Percentiles rank a stretch among this genome's conserved stretches.
Evolutionary conservation across 2,797 vertebrate species (phyloP).

Genomic region (Psittacula echo): DNA sequence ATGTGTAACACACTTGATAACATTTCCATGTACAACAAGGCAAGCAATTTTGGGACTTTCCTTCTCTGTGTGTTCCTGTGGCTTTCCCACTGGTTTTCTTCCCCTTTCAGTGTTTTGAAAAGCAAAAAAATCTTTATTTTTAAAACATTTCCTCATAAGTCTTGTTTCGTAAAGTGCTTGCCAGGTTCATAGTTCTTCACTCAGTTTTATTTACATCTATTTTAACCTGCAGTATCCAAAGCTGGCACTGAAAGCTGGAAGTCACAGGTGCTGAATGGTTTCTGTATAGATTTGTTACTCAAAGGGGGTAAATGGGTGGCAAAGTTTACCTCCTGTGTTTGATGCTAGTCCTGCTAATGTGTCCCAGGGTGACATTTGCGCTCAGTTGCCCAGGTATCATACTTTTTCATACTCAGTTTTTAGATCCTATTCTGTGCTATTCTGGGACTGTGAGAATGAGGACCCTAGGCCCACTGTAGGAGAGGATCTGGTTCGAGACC

Average conservation of each 20-base stretch:
- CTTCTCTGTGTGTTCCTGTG: neutral
- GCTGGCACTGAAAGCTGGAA: neutral
- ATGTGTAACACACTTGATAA: neutral
- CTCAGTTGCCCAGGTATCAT: neutral
- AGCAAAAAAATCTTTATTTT: constrained; percentile 11
- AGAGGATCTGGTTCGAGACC: no score
- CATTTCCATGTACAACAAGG: neutral
- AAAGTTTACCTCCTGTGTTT: neutral
- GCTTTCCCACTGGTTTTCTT: neutral
- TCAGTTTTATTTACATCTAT: neutral
- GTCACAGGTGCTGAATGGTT: neutral
- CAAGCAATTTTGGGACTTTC: neutral
- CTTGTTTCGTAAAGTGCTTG: neutral
- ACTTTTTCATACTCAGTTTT: neutral
- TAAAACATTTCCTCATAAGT: neutral
- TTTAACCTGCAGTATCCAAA: neutral
- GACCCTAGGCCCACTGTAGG: no score
- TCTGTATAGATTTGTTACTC: neutral
- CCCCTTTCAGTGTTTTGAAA: neutral
- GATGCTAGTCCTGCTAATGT: neutral
- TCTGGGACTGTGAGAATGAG: no score
- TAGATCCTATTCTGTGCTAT: neutral
- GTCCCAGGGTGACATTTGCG: neutral
- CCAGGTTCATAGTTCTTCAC: neutral
- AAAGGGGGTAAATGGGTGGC: neutral